Conservation (phyloP, 2,113 vertebrate genomes). For the Crocuta crocuta region DNA sequence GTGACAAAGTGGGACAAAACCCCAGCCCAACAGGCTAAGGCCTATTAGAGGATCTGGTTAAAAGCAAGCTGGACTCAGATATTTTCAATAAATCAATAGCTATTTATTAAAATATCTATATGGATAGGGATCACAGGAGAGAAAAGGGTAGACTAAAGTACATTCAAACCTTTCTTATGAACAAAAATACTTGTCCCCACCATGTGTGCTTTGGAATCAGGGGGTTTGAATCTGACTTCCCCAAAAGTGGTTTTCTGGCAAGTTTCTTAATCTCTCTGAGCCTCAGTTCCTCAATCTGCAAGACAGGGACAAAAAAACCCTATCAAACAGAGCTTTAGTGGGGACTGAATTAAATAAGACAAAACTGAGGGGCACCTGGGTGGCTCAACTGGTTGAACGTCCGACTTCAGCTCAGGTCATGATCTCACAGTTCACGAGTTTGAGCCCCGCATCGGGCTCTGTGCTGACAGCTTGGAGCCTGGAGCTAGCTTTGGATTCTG, state of each 20-base stretch:
- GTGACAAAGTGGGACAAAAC: background rate
- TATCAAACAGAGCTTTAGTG: background rate
- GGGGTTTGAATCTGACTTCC: background rate
- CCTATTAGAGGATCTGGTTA: background rate
- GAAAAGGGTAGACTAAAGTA: background rate
- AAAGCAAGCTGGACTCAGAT: background rate
- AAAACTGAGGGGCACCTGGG: background rate
- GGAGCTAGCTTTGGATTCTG: too few relatives aligned
- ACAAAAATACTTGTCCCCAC: background rate
- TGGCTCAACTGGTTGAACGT: too few relatives aligned
- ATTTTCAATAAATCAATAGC: background rate
- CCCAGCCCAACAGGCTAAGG: background rate
- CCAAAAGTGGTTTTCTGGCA: background rate
- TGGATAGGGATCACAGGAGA: background rate
- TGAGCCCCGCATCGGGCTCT: too few relatives aligned
- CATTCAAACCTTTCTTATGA: background rate
- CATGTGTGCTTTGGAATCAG: background rate
- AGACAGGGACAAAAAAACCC: background rate
- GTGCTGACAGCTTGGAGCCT: too few relatives aligned
- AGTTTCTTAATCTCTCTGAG: constrained; percentile 4
- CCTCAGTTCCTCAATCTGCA: constrained; percentile 2
- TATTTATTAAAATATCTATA: background rate
- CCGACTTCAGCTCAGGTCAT: too few relatives aligned
- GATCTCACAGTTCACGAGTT: too few relatives aligned
- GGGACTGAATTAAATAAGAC: background rate